These are phyloP conservation scores for Liasis olivaceus DNA, from an alignment of 2,797 vertebrate genomes.

Conservation along the genomic window DNA sequence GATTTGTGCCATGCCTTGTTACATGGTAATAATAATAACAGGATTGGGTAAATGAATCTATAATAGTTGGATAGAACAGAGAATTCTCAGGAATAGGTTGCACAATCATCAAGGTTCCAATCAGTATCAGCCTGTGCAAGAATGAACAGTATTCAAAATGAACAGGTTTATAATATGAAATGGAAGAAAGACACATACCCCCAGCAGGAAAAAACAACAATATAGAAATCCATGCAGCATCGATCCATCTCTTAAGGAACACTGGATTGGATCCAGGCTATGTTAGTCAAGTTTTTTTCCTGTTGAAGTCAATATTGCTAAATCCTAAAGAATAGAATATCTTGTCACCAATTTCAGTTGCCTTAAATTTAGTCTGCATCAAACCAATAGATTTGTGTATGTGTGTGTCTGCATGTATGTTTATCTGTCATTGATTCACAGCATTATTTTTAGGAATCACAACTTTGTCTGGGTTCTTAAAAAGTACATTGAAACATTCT, in stretches of 20 bases:
- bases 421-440: not conserved
- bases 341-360: not conserved
- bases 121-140: not conserved
- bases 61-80: not conserved
- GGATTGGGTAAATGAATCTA: not conserved
- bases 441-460: not conserved
- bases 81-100: not conserved
- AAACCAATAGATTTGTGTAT: not conserved
- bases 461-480: not conserved
- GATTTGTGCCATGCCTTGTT: not conserved
- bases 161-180: not conserved
- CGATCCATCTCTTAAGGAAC: not conserved
- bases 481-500: not conserved
- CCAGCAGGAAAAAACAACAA: not conserved
- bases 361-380: not conserved
- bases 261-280: not conserved
- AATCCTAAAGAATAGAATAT: not conserved
- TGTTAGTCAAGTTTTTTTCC: not conserved
- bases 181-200: not conserved
- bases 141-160: not conserved
- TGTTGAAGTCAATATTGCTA: not conserved
- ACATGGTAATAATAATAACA: not conserved
- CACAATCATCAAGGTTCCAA: not conserved
- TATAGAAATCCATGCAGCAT: not conserved
- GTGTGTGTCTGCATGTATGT: not conserved